Conservation (phyloP, 1,140 invertebrate species). For the Philaenus spumarius region DNA sequence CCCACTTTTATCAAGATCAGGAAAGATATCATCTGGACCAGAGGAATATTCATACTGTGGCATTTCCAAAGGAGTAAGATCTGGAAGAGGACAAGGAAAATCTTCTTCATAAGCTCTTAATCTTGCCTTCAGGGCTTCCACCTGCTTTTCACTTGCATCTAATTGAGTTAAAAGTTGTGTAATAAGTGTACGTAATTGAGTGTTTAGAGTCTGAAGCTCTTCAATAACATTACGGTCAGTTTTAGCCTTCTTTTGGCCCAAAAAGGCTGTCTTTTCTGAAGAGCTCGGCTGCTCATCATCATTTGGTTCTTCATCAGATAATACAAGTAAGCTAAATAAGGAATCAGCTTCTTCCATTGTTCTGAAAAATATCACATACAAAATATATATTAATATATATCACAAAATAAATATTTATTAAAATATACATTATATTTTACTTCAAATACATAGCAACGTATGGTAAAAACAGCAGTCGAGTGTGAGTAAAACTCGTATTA, state of each 20-base stretch:
- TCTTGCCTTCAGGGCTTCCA: constrained; percentile 44
- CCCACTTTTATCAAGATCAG: too few species aligned
- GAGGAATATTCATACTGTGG: constrained; percentile 45
- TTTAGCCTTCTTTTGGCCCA: constrained; percentile 48
- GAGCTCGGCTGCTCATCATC: constrained; percentile 5
- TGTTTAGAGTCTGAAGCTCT: constrained; percentile 38
- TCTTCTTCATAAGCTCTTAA: constrained; percentile 41
- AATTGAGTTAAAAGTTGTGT: constrained; percentile 50
- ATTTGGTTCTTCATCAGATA: constrained; percentile 30
- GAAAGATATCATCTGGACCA: not conserved
- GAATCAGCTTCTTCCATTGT: constrained; percentile 56
- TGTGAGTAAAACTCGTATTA: too few species aligned
- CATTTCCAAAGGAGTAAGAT: constrained; percentile 48
- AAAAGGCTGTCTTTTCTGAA: constrained; percentile 4
- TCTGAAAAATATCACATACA: too few species aligned
- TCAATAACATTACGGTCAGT: constrained; percentile 50
- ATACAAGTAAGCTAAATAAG: constrained; percentile 43
- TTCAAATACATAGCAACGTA: too few species aligned
- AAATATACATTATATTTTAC: too few species aligned
- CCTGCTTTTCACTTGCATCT: constrained; percentile 51
- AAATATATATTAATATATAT: too few species aligned
- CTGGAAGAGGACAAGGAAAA: constrained; percentile 39
- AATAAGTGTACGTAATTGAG: constrained; percentile 37
- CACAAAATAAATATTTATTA: too few species aligned
- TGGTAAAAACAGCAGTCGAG: too few species aligned